Percentiles rank a stretch among this genome's conserved stretches.
Conservation (phyloP, 2,888 invertebrate species). For the Torymus aiolomorphi region DNA sequence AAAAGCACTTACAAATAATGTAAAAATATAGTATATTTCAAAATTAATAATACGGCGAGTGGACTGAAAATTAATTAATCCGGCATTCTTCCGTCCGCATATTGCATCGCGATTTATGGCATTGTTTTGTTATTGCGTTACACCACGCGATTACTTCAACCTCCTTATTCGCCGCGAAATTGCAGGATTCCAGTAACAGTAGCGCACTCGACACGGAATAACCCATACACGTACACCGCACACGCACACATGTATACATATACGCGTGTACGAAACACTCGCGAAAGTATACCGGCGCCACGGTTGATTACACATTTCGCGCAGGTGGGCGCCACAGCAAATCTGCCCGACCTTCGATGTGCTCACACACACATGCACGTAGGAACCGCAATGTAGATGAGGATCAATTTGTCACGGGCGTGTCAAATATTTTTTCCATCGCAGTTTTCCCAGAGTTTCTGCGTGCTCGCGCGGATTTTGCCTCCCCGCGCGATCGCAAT, state of each 20-base stretch:
- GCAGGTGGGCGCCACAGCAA: not conserved
- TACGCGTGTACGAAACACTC: not conserved
- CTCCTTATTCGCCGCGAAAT: too few species aligned
- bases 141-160: not conserved
- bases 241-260: not conserved
- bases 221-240: too few species aligned
- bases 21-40: too few species aligned
- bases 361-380: not conserved
- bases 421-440: slow-evolving; percentile 63
- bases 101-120: not conserved
- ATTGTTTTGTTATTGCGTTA: not conserved
- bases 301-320: slow-evolving; percentile 33
- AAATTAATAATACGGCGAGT: too few species aligned
- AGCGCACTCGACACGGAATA: too few species aligned
- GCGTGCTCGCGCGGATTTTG: slow-evolving; percentile 28
- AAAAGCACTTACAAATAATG: too few species aligned
- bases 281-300: not conserved
- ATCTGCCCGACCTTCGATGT: not conserved
- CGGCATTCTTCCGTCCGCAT: not conserved
- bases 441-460: not conserved
- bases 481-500: not conserved
- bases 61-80: too few species aligned
- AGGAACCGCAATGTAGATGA: not conserved
- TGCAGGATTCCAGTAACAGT: too few species aligned
- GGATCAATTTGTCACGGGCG: slow-evolving; percentile 65